Conservation (phyloP, 2,888 invertebrate genomes). For the Conomelus anceps region DNA sequence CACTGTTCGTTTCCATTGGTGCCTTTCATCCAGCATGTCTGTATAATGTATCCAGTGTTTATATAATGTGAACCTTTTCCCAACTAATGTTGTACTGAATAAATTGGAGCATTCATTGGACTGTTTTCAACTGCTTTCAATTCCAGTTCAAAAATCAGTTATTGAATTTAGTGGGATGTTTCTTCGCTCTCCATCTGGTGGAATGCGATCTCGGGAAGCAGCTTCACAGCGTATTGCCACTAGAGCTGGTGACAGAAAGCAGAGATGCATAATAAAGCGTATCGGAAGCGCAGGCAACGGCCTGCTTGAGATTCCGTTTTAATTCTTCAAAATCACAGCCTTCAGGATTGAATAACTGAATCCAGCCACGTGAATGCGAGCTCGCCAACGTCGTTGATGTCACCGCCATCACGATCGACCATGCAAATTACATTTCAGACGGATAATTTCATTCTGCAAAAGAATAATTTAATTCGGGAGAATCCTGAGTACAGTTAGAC, state of each 20-base stretch:
- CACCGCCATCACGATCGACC: neutral
- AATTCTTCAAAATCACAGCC: neutral
- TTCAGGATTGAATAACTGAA: neutral
- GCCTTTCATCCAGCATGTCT: no score
- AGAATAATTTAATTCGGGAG: neutral
- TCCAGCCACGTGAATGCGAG: neutral
- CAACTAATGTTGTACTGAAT: no score
- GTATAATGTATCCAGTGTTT: no score
- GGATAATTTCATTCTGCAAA: neutral
- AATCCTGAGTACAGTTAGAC: neutral
- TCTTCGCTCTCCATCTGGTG: neutral
- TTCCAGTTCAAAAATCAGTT: neutral
- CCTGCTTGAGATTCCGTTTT: neutral
- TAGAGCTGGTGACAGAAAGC: neutral
- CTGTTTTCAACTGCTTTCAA: neutral
- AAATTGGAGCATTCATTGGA: no score
- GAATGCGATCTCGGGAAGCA: neutral
- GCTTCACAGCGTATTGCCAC: neutral
- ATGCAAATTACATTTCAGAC: neutral
- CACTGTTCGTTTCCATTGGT: no score
- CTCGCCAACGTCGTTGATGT: neutral
- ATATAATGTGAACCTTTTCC: no score
- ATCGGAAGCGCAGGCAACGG: neutral
- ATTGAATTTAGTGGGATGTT: neutral
- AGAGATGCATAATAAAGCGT: neutral